Evolutionary conservation across 2,797 vertebrate species (phyloP), one percentile per base, ranked within the genome.

Genomic region (Delichon dasypus): DNA sequence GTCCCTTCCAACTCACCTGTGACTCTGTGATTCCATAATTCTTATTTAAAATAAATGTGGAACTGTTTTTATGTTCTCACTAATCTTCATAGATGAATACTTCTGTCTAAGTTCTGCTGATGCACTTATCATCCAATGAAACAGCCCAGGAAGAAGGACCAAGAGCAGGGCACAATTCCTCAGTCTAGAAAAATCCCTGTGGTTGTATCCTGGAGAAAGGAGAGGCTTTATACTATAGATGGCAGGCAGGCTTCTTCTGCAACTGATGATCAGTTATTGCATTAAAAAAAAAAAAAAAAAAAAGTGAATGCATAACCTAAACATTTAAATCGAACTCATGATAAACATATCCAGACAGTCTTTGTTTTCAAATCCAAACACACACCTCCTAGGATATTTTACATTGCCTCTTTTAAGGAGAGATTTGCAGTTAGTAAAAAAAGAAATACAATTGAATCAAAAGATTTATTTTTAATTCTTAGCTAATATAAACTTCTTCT

Each of bases 401-500:
- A 47, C 58, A 50, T 22, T 64, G 10, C 17, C 6, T 71, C 55
- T 82, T 96, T 79, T 53, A 74, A 88, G 76, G 78, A 72, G 44
- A 73, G 16, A 42, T 64, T 93, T 85, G 40, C 48, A 65, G 64
- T 77, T 88, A 55, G 30, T 16, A 83, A 85, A 92, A 92, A 96
- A 73, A 67, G 17, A 87, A 95, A 78, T 89, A 84, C 50, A 94
- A 30, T 65, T 88, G 44, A 73, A 96, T 96, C 83, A 96, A 72
- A 91, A 96, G 94, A 92, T 96, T 96, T 93, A 44, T 87, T 80
- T 91, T 88, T 93, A 95, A 96, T 95, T 74, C 90, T 81, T 89
- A 62, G 50, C 60, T 94, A 96, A 92, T 94, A 87, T 65, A 95
- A 97, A 96, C 95, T 94, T 58, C 68, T 96, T 95, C 86, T 97